Evolutionary conservation across 2,113 vertebrate species (phyloP), one percentile per base, ranked within the genome.

Genomic region (Boulengeromyrus knoepffleri): DNA sequence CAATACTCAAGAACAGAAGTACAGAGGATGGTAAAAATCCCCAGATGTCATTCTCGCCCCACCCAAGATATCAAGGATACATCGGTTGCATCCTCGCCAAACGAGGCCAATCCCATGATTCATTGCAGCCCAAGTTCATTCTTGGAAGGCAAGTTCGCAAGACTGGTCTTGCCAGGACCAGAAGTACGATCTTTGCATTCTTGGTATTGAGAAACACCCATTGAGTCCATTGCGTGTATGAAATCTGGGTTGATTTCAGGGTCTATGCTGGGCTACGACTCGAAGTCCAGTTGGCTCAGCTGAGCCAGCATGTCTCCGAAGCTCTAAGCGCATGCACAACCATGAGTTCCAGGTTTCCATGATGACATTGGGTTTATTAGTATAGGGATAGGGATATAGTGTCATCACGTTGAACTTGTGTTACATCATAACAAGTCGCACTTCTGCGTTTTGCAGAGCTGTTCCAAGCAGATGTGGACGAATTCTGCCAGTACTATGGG

Each of bases 401-500:
- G 36, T 42, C 62, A 92, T 80, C 31, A 53, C 52, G 2, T 53
- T 19, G 36, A 7, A 45, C 52, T 50, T 85, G 39, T 50, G 70
- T 92, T 36, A 90, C 66, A 92, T 90, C 86, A 91, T 95, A 92
- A 95, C 85, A 91, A 89, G 92, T 21, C 95, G 90, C 94, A 46
- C 96, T 93, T 95, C 89, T 93, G 94, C 89, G 93, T 88, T 95
- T 96, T 93, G 91, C 95, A 99, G 99, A 98, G 95, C 96, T 99
- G 90, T 97, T 99, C 94, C 99, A 98, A 96, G 98, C 97, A 45
- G 97, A 98, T 92, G 97, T 97, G 91, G 98, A 99, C 91, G 98
- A 99, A 92, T 99, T 99, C 96, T 99, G 99, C 95, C 98, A 97
- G 93, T 97, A 98, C 94, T 97, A 99, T 91, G 95, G 97, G 91